These are phyloP conservation scores for Apotomis turbidana DNA, from an alignment of 2,888 invertebrate genomes.

Conservation along the genomic window DNA sequence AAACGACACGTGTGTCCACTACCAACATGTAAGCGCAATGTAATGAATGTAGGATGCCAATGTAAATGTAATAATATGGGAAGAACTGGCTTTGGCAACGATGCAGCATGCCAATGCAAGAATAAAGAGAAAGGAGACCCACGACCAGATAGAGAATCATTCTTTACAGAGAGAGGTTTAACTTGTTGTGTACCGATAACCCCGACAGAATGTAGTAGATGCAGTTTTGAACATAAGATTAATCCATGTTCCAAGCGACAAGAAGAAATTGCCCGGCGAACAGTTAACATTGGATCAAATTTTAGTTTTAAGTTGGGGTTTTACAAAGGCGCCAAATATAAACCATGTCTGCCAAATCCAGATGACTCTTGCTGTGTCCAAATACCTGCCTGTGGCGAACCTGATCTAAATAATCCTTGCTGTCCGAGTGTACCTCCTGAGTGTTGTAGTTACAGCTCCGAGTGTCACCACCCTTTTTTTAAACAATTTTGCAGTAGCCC, in stretches of 20 bases:
- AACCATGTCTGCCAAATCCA: not conserved
- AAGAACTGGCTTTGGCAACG: not conserved
- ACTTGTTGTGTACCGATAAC: conserved; percentile 2
- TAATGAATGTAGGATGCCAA: not conserved
- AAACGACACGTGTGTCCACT: not conserved
- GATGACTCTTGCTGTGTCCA: not conserved
- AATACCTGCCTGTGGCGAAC: not conserved
- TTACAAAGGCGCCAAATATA: conserved; percentile 6
- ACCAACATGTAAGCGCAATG: not conserved
- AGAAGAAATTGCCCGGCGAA: not conserved
- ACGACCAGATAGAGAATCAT: conserved; percentile 16
- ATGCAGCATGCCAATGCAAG: conserved; percentile 14
- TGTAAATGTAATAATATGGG: not conserved
- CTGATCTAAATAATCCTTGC: not conserved
- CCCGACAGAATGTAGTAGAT: not conserved
- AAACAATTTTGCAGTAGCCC: not conserved
- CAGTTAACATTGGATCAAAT: conserved; percentile 26
- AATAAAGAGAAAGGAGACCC: conserved; percentile 1
- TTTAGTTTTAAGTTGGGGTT: conserved; percentile 23
- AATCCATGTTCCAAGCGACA: not conserved
- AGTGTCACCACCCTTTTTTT: no score
- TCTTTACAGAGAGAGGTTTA: conserved; percentile 5
- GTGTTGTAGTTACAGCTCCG: no score
- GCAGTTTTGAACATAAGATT: not conserved
- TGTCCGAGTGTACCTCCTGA: no score